Evolutionary conservation across 1,140 invertebrate genomes (phyloP).

Genomic region (Neotoxoptera formosana): DNA sequence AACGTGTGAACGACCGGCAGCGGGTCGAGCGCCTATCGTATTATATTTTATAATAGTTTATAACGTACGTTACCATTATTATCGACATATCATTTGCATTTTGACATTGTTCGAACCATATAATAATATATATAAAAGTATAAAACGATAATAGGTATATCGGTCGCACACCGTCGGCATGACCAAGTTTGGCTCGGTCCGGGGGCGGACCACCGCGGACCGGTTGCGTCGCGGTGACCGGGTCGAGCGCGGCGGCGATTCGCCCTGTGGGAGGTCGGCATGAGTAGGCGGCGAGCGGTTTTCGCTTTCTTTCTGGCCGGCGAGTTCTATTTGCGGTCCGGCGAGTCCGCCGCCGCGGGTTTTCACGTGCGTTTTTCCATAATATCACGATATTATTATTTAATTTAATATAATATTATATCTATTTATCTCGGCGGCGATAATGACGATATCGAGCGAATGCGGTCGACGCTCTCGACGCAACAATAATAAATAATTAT

Average conservation of each 20-base stretch:
- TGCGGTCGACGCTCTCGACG: too few relatives aligned
- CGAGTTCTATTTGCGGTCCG: neutral
- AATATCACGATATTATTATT: too few relatives aligned
- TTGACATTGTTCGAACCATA: too few relatives aligned
- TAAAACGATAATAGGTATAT: too few relatives aligned
- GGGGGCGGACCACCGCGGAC: neutral
- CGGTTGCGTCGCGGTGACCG: neutral
- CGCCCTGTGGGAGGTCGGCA: neutral
- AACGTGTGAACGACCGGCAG: too few relatives aligned
- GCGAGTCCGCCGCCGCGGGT: neutral
- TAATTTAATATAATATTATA: neutral
- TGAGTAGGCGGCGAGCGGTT: neutral
- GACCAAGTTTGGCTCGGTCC: slow-evolving; percentile 26
- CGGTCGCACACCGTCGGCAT: neutral
- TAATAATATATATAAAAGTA: too few relatives aligned
- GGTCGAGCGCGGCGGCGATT: neutral
- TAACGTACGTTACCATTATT: neutral
- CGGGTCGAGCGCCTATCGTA: too few relatives aligned
- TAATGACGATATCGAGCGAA: too few relatives aligned
- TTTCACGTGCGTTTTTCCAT: neutral
- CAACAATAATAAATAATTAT: too few relatives aligned
- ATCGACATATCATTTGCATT: too few relatives aligned
- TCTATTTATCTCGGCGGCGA: too few relatives aligned
- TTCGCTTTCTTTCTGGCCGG: neutral
- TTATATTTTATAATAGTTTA: too few relatives aligned